Base-by-base conservation (phyloP, 2,113 vertebrate genomes). In the Poeciliopsis occidentalis region DNA sequence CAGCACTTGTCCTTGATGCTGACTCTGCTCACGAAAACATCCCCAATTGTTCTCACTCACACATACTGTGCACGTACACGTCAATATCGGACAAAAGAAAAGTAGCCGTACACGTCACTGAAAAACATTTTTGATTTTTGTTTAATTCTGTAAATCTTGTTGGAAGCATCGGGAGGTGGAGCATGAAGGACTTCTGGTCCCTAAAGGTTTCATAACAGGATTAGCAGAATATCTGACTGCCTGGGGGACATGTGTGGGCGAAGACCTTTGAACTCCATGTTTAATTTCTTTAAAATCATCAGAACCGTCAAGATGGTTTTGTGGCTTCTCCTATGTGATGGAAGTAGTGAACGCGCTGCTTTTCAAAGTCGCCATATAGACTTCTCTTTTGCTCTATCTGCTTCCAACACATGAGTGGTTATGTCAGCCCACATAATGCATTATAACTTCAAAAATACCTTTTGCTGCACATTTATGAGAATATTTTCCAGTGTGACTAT, bases 181-280 rank as follows among this genome's bases (percentile, higher is more conserved):
- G 60, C 4, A 13, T 81, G 64, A 76, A 80, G 39, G 41, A 64
- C 71, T 80, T 62, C 8, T 24, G 31, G 62, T 24, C 77, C 73
- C 75, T 73, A 15, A 67, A 67, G 85, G 69, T 75, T 82, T 78
- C 32, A 62, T 24, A 73, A 61, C 62, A 31, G 26, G 24, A 74
- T 90, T 87, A 75, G 71, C 85, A 82, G 80, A 78, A 75, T 78
- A 75, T 80, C 13, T 0, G 12, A 64, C 37, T 68, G 63, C 79
- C 78, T 79, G 8, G 71, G 65, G 75, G 22, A 3, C 37, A 27
- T 31, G 71, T 63, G 60, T 76, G 67, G 61, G 64, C 17, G 24
- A 47, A 80, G 71, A 75, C 32, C 61, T 78, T 81, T 80, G 63
- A 88, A 61, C 68, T 0, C 60, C 61, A 37, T 54, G 60, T 74